Evolutionary conservation across 1,140 invertebrate species (phyloP), one percentile per base, ranked within the genome.

Genomic region (Drosophila persimilis): DNA sequence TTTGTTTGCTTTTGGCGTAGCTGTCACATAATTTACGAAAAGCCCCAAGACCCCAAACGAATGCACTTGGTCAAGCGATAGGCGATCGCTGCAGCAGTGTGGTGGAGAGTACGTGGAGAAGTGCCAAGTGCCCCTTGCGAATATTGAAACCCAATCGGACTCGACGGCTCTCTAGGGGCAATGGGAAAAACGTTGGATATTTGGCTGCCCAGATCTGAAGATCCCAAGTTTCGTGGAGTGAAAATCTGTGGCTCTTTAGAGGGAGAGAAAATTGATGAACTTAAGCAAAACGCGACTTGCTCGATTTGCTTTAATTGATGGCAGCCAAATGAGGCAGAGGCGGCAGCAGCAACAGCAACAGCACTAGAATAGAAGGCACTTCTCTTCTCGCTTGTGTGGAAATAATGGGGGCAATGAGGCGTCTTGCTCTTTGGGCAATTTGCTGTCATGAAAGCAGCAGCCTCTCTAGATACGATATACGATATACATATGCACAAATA

Each of bases 101-200:
- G 39, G 31, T 17, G 17, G 17, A 17, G 17, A 17, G 17, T 35
- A 35, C 11, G 39, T 35, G 15, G 13, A 44, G 53, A 22, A 41
- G 53, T 24, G 26, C 41, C 41, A 20, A 20, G 20, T 20, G 20
- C 24, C 24, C 39, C 43, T 45, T 65, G 66, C 46, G 60, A 64
- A 79, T 74, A 80, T 66, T 83, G 79, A 78, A 83, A 78, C 61
- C 72, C 77, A 83, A 83, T 83, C 79, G 74, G 70, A 78, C 64
- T 59, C 65, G 24, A 24, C 3, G 3, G 24, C 24, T 24, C 24
- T 24, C 24, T 70, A 58, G 56, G 50, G 48, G 48, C 58, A 67
- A 51, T 77, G 58, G 64, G 47, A 31, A 77, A 52, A 63, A 52
- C 26, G 43, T 9, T 2, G 50, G 31, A 3, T 35, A 11, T 35